Evolutionary conservation across 1,140 invertebrate species (phyloP).

Genomic region (Orius laevigatus): DNA sequence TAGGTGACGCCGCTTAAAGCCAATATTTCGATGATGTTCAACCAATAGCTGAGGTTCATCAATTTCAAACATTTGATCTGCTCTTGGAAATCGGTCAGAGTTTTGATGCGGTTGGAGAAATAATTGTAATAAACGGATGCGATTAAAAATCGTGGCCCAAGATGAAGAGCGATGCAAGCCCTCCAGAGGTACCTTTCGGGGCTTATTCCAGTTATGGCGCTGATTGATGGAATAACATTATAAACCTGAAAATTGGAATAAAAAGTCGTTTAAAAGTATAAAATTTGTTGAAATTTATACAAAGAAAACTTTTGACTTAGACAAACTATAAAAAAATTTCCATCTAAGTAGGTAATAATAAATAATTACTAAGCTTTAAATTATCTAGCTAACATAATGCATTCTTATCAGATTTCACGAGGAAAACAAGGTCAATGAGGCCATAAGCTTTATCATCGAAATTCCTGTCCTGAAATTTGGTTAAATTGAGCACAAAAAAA

Average conservation of each 20-base stretch:
- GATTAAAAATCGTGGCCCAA: conserved; percentile 71
- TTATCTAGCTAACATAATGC: no score
- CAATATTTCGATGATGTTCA: conserved; percentile 67
- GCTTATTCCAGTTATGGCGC: conserved; percentile 77
- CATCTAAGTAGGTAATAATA: no score
- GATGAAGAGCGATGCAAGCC: conserved; percentile 74
- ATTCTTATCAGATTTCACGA: no score
- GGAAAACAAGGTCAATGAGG: no score
- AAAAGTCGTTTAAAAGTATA: neutral
- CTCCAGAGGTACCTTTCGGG: conserved; percentile 86
- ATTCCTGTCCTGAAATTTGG: no score
- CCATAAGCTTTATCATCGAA: conserved; percentile 6
- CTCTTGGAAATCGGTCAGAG: neutral
- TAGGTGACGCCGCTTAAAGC: conserved; percentile 76
- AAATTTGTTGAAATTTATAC: neutral
- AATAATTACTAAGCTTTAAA: no score
- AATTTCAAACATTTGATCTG: conserved; percentile 25
- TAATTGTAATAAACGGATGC: conserved; percentile 69
- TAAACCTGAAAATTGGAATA: conserved; percentile 49
- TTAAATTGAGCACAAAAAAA: no score
- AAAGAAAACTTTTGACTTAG: neutral
- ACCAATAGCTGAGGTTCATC: conserved; percentile 62
- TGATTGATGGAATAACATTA: conserved; percentile 81
- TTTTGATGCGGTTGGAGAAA: conserved; percentile 33
- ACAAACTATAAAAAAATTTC: no score